Evolutionary conservation across 2,113 vertebrate genomes (phyloP).

Genomic region (Cisticola juncidis): DNA sequence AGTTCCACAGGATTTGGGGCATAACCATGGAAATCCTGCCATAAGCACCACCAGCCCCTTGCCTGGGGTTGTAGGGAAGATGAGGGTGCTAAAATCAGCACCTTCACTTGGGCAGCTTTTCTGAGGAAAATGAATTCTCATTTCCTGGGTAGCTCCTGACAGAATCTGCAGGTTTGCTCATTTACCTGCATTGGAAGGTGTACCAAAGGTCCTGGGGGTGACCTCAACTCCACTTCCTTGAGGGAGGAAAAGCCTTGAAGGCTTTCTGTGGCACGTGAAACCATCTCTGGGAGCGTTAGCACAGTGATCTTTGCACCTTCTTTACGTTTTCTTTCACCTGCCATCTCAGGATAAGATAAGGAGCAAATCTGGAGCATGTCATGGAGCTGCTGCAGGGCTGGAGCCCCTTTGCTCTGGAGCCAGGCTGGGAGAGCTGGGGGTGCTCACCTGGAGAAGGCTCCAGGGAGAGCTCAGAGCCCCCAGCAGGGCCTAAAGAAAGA

Average conservation of each 20-base stretch:
- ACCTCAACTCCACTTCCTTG: background rate
- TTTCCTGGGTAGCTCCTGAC: background rate
- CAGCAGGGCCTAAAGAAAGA: background rate
- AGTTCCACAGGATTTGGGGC: background rate
- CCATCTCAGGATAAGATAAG: background rate
- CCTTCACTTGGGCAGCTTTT: background rate
- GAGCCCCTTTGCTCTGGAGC: background rate
- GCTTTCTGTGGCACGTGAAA: fast-evolving
- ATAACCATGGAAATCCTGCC: background rate
- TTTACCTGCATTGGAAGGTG: too few relatives aligned
- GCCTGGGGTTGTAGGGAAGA: background rate
- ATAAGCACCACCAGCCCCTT: background rate
- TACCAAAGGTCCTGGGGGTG: background rate
- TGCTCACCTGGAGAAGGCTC: background rate
- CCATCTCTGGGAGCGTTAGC: background rate
- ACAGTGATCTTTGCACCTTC: background rate
- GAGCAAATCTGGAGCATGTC: too few relatives aligned
- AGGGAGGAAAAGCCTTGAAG: background rate
- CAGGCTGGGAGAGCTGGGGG: background rate
- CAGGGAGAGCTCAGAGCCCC: background rate
- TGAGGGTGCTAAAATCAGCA: background rate
- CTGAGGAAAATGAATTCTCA: background rate
- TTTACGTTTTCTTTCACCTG: background rate
- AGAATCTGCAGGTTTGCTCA: background rate
- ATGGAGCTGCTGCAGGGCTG: background rate